These are phyloP conservation scores for Plebejus argus DNA, from an alignment of 2,888 invertebrate genomes.

Conservation along the genomic window DNA sequence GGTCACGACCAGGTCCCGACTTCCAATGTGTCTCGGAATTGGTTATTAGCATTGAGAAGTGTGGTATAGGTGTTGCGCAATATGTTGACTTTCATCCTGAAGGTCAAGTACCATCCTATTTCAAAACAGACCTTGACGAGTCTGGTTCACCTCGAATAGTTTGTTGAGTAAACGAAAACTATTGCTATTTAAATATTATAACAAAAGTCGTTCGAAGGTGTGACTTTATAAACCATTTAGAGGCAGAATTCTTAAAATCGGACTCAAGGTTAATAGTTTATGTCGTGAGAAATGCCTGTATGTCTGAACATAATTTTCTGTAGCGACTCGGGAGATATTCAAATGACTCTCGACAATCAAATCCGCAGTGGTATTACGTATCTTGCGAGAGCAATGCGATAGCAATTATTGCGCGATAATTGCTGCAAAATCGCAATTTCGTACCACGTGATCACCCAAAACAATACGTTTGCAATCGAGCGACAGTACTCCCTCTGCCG, in stretches of 20 bases:
- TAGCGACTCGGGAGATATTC: slow-evolving; percentile 77
- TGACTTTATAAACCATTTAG: slow-evolving; percentile 2
- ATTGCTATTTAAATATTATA: slow-evolving; percentile 48
- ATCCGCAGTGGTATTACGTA: no score
- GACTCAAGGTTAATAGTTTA: slow-evolving; percentile 71
- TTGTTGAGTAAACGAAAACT: slow-evolving; percentile 65
- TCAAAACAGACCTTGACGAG: slow-evolving; percentile 77
- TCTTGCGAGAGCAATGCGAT: no score
- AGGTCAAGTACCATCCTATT: slow-evolving; percentile 81
- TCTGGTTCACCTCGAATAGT: slow-evolving; percentile 74
- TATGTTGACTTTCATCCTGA: slow-evolving; percentile 80
- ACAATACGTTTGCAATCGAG: no score
- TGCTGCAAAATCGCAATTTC: no score
- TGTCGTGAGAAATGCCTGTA: slow-evolving; percentile 73
- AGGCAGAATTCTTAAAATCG: slow-evolving; percentile 22
- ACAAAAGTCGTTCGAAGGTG: slow-evolving; percentile 30
- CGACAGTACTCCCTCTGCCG: no score
- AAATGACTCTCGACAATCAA: slow-evolving; percentile 79
- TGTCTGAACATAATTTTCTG: slow-evolving; percentile 76
- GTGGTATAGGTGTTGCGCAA: slow-evolving; percentile 72
- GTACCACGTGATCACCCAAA: no score
- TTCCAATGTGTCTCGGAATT: slow-evolving; percentile 72
- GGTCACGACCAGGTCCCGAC: slow-evolving; percentile 70
- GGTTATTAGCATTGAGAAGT: slow-evolving; percentile 75
- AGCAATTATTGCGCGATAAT: no score